Conservation (phyloP, 2,797 vertebrate species). For the Hirundo rustica region DNA sequence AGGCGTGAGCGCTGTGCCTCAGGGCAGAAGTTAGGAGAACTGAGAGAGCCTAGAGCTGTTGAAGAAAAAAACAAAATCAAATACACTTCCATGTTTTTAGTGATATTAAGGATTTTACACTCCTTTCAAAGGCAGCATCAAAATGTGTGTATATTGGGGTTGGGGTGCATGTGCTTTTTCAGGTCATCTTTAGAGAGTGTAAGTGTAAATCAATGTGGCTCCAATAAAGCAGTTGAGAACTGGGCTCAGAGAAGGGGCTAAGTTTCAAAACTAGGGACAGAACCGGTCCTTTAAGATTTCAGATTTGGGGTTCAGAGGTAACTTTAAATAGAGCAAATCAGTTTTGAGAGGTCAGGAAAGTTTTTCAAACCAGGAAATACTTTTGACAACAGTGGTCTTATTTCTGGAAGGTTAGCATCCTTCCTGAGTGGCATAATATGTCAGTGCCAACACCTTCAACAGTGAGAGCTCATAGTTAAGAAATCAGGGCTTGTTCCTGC, state of each 20-base stretch:
- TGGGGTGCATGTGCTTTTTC: neutral
- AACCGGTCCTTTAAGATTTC: neutral
- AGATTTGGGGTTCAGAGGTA: neutral
- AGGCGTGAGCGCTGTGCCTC: neutral
- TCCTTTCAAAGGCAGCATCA: neutral
- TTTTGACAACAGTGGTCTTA: neutral
- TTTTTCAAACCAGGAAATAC: neutral
- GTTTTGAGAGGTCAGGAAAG: neutral
- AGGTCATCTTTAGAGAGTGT: neutral
- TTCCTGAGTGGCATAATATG: neutral
- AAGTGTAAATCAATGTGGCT: neutral
- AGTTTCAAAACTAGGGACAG: neutral
- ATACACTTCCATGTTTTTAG: neutral
- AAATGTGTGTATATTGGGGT: neutral
- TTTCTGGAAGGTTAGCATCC: neutral
- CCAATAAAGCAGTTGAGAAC: neutral
- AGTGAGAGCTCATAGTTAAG: neutral
- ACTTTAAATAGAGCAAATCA: neutral
- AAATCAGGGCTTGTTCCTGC: neutral
- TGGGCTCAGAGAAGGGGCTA: neutral
- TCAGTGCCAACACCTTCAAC: neutral
- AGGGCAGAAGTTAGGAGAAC: neutral
- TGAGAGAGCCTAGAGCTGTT: neutral
- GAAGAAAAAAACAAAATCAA: neutral
- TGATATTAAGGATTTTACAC: neutral